Base-by-base conservation (phyloP, 2,113 vertebrate species). In the Donacobius atricapilla region DNA sequence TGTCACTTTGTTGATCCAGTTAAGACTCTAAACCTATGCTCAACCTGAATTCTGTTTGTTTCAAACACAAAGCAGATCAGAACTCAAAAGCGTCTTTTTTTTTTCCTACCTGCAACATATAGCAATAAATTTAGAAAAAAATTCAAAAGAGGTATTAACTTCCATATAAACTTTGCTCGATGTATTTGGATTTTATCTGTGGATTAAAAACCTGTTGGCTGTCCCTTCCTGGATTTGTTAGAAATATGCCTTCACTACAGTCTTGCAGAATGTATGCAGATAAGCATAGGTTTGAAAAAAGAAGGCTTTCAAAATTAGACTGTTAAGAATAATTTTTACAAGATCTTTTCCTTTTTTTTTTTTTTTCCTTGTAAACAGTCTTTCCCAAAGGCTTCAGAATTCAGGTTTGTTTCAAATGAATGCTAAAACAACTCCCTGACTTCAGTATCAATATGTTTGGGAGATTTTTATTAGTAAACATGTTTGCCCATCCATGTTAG, bases 71-170 rank as follows among this genome's bases (percentile, higher is more conserved):
- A 69, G 14, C 19, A 81, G 16, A 51, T 51, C 11, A 65, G 42
- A 73, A 37, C 9, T 7, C 4, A 15, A 44, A 69, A 40, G 2
- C 20, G 2, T 22, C 1, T 2, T n/a, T 57, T 33, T 25, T 51
- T 42, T 23, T 13, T 12, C 8, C 0, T 68, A 2, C 6, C 3
- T 0, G 1, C 13, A 27, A 64, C 15, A 22, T n/a, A 45, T 13
- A 42, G 18, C 3, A 68, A 18, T 10, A 64, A 21, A 5, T 47
- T 30, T 4, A 15, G 14, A 13, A 23, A 33, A 44, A 31, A 14
- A 20, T 18, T 3, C 13, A 33, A 47, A 58, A 37, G 4, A 7
- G 1, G 0, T 6, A 27, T 42, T 27, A 17, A 11, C 3, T 51
- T 69, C 12, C 20, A 44, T 28, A 45, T 30, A 54, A 53, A 50